Conservation (phyloP, 64 coral and sea anemone species). For the Dendronephthya gigantea region DNA sequence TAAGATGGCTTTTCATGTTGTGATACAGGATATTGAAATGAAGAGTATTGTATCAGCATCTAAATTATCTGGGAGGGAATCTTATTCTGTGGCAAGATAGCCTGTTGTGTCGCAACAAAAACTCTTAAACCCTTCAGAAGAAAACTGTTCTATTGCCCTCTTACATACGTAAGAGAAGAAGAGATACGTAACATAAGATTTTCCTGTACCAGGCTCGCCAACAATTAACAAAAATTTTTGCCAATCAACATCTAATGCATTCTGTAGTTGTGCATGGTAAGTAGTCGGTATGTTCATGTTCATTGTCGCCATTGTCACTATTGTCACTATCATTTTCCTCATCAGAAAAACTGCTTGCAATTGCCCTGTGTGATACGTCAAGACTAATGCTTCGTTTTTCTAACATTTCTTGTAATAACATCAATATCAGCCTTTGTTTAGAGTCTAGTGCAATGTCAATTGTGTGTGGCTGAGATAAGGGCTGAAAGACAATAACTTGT, state of each 20-base stretch:
- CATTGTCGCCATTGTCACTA: too few relatives aligned
- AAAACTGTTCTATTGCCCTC: not conserved
- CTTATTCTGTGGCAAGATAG: not conserved
- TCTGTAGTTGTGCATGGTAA: too few relatives aligned
- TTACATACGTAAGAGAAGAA: too few relatives aligned
- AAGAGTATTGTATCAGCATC: not conserved
- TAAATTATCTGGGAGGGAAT: not conserved
- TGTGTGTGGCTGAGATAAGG: not conserved
- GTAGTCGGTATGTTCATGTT: too few relatives aligned
- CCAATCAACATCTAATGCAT: too few relatives aligned
- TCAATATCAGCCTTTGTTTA: not conserved
- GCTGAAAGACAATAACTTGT: not conserved
- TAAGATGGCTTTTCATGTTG: not conserved
- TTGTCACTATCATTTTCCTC: not conserved
- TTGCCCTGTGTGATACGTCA: not conserved
- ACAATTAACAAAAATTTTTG: too few relatives aligned
- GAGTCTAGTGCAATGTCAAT: not conserved
- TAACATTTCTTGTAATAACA: not conserved
- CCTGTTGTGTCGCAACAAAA: not conserved
- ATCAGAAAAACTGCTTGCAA: not conserved
- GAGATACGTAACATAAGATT: not conserved
- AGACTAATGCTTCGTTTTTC: too few relatives aligned
- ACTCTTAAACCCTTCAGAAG: not conserved
- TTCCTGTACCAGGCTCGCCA: not conserved
- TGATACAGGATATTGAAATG: not conserved